These are phyloP conservation scores for Cygnus atratus DNA, from an alignment of 2,113 vertebrate species.

Conservation along the genomic window DNA sequence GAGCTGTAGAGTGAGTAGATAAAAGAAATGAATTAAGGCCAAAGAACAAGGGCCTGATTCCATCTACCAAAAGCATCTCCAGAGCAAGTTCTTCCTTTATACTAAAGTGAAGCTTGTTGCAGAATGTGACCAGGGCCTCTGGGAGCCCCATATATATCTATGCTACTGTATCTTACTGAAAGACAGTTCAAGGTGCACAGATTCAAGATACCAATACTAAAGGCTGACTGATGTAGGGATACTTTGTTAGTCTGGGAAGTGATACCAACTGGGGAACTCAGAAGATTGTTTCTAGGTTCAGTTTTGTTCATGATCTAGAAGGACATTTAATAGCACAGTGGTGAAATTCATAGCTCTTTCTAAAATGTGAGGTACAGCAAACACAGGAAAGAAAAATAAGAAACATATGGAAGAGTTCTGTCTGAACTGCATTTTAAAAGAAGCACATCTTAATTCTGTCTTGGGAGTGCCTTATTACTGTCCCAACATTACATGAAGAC, in stretches of 20 bases:
- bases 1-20: neutral
- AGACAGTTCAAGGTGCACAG: neutral
- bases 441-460: constrained; percentile 5
- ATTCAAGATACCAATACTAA: neutral
- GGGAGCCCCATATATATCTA: neutral
- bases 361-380: neutral
- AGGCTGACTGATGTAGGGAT: neutral
- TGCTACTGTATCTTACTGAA: neutral
- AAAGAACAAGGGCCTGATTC: neutral
- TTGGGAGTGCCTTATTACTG: constrained; percentile 33
- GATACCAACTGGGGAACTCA: neutral
- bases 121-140: neutral
- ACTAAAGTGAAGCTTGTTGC: neutral
- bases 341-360: neutral
- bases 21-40: neutral
- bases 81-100: neutral
- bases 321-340: neutral
- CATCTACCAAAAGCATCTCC: neutral
- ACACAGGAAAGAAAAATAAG: neutral
- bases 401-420: neutral
- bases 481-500: constrained; percentile 21
- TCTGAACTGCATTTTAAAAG: constrained; percentile 49
- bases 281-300: neutral
- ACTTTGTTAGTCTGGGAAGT: neutral
- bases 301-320: neutral